Percentiles rank a stretch among this genome's conserved stretches.
Conservation (phyloP, 2,113 vertebrate genomes). For the Percopsis transmontana region DNA sequence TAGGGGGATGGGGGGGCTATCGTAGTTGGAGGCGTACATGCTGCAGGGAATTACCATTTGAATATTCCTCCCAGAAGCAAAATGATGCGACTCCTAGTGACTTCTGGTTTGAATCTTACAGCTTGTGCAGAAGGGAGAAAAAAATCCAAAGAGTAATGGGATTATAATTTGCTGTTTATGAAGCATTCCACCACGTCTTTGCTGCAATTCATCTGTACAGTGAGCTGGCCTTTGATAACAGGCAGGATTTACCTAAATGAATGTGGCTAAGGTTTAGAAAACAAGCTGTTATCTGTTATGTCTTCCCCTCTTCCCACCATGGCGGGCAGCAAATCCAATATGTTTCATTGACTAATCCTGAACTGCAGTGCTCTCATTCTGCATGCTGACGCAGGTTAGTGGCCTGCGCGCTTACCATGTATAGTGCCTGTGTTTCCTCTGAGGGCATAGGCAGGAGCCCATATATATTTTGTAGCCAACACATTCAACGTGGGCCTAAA, state of each 20-base stretch:
- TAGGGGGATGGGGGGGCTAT: slow-evolving; percentile 15
- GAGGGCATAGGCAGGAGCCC: slow-evolving; percentile 51
- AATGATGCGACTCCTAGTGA: slow-evolving; percentile 39
- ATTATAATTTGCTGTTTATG: slow-evolving; percentile 19
- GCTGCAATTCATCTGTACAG: slow-evolving; percentile 2
- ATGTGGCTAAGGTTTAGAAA: background rate
- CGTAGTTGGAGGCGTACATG: background rate
- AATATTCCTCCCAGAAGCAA: slow-evolving; percentile 42
- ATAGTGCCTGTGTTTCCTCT: slow-evolving; percentile 48
- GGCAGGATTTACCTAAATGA: background rate
- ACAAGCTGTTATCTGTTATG: background rate
- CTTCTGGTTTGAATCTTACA: slow-evolving; percentile 17
- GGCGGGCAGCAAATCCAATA: slow-evolving; percentile 8
- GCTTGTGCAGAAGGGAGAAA: background rate
- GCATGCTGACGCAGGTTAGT: slow-evolving; percentile 37
- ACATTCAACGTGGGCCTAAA: slow-evolving; percentile 67
- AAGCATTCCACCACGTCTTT: slow-evolving; percentile 3
- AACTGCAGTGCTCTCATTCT: slow-evolving; percentile 28
- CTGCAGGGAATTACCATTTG: slow-evolving; percentile 14
- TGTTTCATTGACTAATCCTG: slow-evolving; percentile 45
- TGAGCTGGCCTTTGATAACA: background rate
- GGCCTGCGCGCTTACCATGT: slow-evolving; percentile 31
- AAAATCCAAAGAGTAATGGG: background rate
- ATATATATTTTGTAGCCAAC: slow-evolving; percentile 68
- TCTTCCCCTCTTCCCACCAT: background rate